These are phyloP conservation scores for Cynaeus angustus DNA, from an alignment of 2,888 invertebrate species.

Conservation along the genomic window DNA sequence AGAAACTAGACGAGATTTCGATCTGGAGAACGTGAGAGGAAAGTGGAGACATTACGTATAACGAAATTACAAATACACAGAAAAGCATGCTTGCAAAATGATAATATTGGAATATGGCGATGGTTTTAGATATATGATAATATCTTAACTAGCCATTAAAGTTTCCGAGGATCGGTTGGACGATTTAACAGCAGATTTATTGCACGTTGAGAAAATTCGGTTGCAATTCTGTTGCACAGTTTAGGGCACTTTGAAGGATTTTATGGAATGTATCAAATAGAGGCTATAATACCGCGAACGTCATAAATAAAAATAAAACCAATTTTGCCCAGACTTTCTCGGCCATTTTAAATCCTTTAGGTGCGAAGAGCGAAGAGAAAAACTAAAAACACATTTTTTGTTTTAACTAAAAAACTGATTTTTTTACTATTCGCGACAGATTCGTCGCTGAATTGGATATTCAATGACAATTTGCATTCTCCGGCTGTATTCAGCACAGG, in stretches of 20 bases:
- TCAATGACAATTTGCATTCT: too few species aligned
- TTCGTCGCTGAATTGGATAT: too few species aligned
- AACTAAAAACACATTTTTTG: too few species aligned
- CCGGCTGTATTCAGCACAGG: too few species aligned
- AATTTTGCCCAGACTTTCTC: too few species aligned
- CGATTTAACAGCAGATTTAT: constrained; percentile 42
- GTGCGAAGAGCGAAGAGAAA: too few species aligned
- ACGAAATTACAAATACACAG: constrained; percentile 37
- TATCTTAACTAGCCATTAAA: constrained; percentile 43
- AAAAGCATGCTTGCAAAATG: constrained; percentile 5
- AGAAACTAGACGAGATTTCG: constrained; percentile 21
- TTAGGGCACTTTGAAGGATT: not conserved
- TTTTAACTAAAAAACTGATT: too few species aligned
- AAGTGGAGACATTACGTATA: constrained; percentile 14
- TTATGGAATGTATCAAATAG: constrained; percentile 11
- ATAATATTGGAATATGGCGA: constrained; percentile 20
- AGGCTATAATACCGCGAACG: too few species aligned
- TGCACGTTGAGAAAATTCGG: constrained; percentile 12
- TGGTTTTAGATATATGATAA: constrained; percentile 31
- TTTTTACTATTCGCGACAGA: too few species aligned
- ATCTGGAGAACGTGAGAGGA: constrained; percentile 33
- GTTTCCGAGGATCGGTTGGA: constrained; percentile 32
- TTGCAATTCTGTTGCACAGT: constrained; percentile 21
- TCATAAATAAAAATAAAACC: too few species aligned
- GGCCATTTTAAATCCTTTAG: too few species aligned